Evolutionary conservation across 2,888 invertebrate species (phyloP), one percentile per base, ranked within the genome.

Genomic region (Mesorhabditis belari): DNA sequence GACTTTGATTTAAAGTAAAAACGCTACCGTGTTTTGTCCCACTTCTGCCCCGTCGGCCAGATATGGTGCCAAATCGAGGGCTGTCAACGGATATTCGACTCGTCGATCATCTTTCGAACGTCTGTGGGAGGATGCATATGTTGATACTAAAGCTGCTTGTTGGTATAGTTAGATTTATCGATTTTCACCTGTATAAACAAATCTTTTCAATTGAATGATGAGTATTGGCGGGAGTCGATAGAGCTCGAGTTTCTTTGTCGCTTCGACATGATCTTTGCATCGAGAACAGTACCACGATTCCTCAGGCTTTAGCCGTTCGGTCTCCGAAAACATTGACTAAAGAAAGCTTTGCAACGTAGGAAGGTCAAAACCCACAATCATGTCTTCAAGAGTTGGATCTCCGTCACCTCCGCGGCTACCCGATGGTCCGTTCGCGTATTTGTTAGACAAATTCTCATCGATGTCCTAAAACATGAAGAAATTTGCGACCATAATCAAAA

Each of bases 271-370:
- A 27, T 75, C 74, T 63, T 69, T 71, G 57, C 70, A 73, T 12
- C 57, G 52, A 24, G 63, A 66, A 28, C 67, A 70, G 66, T 70
- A 74, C 85, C 85, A 85, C 5, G 84, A 83, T 66, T 85, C 84
- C 55, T 84, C 83, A 17, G 82, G 82, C 52, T 81, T 81, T 61
- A 85, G 78, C n/a, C 81, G 74, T 70, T 85, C 85, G 3, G 84
- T 84, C 66, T 85, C 83, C 2, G 84, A 84, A 71, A 85, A 85
- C 64, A 84, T 74, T 54, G 9, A 19, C 12, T 6, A 12, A 51
- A 12, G 21, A 51, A 9, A 17, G 21, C 17, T 12, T 19, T 51
- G 4, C 3, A 21, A 3, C 23, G 4, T 49, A 5, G 23, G 49
- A 21, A 21, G 4, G 5, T 49, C 19, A 53, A 4, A 21, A 12